These are phyloP conservation scores for Ceratina calcarata DNA, from an alignment of 1,140 invertebrate species.

Conservation along the genomic window DNA sequence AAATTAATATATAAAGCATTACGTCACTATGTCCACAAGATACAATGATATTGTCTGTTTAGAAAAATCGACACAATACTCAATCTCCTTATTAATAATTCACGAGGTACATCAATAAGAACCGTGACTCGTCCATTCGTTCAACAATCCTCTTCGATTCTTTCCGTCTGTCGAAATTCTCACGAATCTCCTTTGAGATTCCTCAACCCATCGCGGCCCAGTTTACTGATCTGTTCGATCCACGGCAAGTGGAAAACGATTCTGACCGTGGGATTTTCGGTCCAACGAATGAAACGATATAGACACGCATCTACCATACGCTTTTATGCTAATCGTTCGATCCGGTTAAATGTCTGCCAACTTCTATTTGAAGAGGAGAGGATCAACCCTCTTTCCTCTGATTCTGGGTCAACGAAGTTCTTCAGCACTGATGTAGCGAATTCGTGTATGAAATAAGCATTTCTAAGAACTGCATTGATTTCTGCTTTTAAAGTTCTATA, in stretches of 20 bases:
- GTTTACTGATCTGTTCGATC: slow-evolving; percentile 12
- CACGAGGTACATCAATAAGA: slow-evolving; percentile 18
- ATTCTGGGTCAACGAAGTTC: not conserved
- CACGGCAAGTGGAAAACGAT: slow-evolving; percentile 10
- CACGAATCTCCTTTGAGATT: slow-evolving; percentile 35
- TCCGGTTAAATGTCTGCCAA: slow-evolving; percentile 54
- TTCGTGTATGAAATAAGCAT: slow-evolving; percentile 5
- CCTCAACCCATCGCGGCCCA: not conserved
- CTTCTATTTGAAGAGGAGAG: slow-evolving; percentile 6
- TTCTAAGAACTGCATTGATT: no score
- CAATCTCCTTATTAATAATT: slow-evolving; percentile 25
- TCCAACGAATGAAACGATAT: slow-evolving; percentile 11
- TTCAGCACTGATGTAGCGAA: not conserved
- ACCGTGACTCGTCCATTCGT: slow-evolving; percentile 19
- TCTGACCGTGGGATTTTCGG: slow-evolving; percentile 55
- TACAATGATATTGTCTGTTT: no score
- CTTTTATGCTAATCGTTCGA: slow-evolving; percentile 58
- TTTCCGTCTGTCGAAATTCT: slow-evolving; percentile 27
- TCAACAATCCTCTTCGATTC: not conserved
- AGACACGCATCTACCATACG: slow-evolving; percentile 21
- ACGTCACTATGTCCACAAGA: no score
- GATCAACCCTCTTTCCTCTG: no score
- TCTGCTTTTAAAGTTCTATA: no score
- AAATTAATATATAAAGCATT: no score
- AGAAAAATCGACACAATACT: not conserved